These are phyloP conservation scores for Apostichopus leukothele DNA, from an alignment of 53 echinoderm and acorn worm genomes.

Conservation along the genomic window DNA sequence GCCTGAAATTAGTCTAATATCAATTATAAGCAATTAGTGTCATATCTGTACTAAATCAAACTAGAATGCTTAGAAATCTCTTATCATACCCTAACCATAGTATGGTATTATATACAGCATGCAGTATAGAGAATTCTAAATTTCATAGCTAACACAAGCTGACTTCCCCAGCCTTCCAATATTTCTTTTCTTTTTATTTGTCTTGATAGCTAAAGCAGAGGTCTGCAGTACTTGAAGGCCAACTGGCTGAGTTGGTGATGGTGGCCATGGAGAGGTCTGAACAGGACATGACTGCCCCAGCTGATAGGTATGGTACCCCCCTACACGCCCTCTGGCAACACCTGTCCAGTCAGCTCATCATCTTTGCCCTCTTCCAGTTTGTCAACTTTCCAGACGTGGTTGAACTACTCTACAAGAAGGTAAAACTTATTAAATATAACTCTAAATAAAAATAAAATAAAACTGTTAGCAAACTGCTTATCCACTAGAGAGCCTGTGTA, in stretches of 20 bases:
- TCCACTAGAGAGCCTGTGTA: too few relatives aligned
- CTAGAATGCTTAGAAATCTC: too few relatives aligned
- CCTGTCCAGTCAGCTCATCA: conserved; percentile 96
- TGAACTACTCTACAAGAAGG: conserved; percentile 78
- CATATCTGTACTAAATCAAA: too few relatives aligned
- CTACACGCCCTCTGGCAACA: conserved; percentile 88
- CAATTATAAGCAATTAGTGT: too few relatives aligned
- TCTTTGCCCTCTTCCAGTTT: conserved; percentile 96
- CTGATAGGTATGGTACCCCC: conserved; percentile 48
- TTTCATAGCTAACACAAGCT: neutral
- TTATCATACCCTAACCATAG: too few relatives aligned
- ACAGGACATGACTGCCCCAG: conserved; percentile 57
- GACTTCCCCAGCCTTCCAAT: neutral
- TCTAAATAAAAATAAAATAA: too few relatives aligned
- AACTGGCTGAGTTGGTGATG: conserved; percentile 81
- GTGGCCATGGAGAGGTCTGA: conserved; percentile 94
- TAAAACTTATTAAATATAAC: neutral
- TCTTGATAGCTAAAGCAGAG: conserved; percentile 81
- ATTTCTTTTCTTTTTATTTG: neutral
- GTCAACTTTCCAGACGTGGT: conserved; percentile 92
- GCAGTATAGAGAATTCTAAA: neutral
- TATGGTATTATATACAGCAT: too few relatives aligned
- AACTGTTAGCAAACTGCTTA: too few relatives aligned
- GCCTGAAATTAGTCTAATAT: too few relatives aligned
- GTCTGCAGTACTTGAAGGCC: conserved; percentile 80